Evolutionary conservation across 2,797 vertebrate genomes (phyloP), one percentile per base, ranked within the genome.

Genomic region (Allobates femoralis): DNA sequence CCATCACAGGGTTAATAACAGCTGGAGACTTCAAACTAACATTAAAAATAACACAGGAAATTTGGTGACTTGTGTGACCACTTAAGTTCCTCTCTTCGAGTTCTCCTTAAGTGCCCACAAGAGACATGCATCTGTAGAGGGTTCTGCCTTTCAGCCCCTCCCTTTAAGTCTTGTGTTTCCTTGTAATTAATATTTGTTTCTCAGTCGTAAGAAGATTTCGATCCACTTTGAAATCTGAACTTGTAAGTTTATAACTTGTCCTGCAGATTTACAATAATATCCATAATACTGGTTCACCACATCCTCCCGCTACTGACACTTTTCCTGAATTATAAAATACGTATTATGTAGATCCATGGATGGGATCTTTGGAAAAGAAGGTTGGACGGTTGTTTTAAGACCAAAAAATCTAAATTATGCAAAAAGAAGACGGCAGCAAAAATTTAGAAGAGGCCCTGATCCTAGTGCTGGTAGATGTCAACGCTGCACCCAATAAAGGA

Each of bases 81-180:
- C 78, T 79, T 78, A 76, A 69, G 26, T 56, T 34, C 34, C 53
- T 34, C 53, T 12, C 51, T 3, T 3, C 21, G 19, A 60, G 55
- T 86, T 50, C 66, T 79, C 30, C 71, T 64, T 85, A 88, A 90
- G 89, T 82, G 79, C 4, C 12, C 58, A 75, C 80, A 55, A 71
- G 79, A 87, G 74, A 78, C 73, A 1, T 18, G 51, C 34, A 81
- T 62, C 60, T 78, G 32, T 55, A 83, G 83, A 37, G 41, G 73
- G 64, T 89, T 89, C 85, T 85, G 84, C 89, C 86, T 1, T 0
- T 69, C 21, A 1, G 53, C 84, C 60, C 89, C 89, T 85, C 81
- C 88, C 88, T 82, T 6, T 28, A 89, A 91, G 92, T 89, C 90
- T 93, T 88, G 73, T 85, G 86, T 92, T 91, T 90, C 90, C 92